Conservation (phyloP, 2,797 vertebrate genomes). For the Esox lucius region DNA sequence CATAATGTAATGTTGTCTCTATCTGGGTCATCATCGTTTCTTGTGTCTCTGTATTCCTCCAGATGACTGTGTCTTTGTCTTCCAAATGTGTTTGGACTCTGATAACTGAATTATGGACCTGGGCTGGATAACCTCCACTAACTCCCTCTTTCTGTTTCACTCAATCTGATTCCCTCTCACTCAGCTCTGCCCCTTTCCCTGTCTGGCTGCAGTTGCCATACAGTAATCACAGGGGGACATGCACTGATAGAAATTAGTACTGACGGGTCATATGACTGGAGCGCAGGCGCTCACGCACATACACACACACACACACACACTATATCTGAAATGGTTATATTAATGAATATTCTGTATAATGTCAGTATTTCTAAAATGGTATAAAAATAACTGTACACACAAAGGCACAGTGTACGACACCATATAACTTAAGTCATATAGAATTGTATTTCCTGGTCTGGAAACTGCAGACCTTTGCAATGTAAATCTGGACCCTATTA, state of each 20-base stretch:
- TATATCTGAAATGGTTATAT: neutral
- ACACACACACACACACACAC: slow-evolving; percentile 1
- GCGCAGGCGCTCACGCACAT: neutral
- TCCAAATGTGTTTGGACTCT: neutral
- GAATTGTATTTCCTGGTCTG: neutral
- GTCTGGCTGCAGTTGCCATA: slow-evolving; percentile 61
- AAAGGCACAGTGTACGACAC: neutral
- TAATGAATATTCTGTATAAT: neutral
- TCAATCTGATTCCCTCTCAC: slow-evolving; percentile 9
- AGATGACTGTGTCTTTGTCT: slow-evolving; percentile 21
- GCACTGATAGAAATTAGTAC: slow-evolving; percentile 64
- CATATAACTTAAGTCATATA: neutral
- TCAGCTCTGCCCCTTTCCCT: slow-evolving; percentile 56
- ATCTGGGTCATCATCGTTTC: slow-evolving; percentile 78
- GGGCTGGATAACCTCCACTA: slow-evolving; percentile 11
- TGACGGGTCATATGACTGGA: slow-evolving; percentile 69
- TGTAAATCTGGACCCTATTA: neutral
- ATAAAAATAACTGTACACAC: neutral
- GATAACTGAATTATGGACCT: neutral
- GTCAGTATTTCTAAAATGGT: neutral
- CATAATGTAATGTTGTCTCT: slow-evolving; percentile 88
- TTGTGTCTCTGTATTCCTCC: neutral
- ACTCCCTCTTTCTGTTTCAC: slow-evolving; percentile 23
- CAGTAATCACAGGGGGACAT: slow-evolving; percentile 34
- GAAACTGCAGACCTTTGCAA: neutral